phyloP scores from a whole-genome alignment of 2,888 invertebrate species.

The Amiota mariae region DNA sequence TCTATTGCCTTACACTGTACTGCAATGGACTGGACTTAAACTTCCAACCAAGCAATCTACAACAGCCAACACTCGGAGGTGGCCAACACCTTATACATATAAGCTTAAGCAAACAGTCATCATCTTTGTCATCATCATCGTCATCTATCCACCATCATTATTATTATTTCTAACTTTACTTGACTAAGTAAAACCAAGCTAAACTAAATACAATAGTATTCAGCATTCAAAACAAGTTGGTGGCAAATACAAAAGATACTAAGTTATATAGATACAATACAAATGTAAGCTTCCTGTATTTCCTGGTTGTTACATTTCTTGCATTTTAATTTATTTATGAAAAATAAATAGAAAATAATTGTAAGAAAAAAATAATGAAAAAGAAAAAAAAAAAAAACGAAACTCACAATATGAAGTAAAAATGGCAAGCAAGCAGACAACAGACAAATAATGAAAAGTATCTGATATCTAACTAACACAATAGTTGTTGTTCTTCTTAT shows the following conservation, averaged over 20 bases:
- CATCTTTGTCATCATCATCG: not conserved
- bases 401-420: not conserved
- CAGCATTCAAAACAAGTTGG: too few species aligned
- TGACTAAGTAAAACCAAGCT: too few species aligned
- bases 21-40: too few species aligned
- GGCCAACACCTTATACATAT: not conserved
- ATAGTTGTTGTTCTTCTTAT: not conserved
- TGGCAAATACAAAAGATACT: too few species aligned
- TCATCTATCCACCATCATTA: too few species aligned
- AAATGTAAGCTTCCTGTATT: conserved; percentile 4
- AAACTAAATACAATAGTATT: too few species aligned
- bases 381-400: not conserved
- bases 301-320: conserved; percentile 10
- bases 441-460: not conserved
- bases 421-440: not conserved
- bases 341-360: not conserved
- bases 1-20: too few species aligned
- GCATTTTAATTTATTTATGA: conserved; percentile 28
- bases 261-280: too few species aligned
- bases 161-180: too few species aligned
- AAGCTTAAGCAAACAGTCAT: not conserved
- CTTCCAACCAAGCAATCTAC: too few species aligned
- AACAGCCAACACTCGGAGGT: too few species aligned
- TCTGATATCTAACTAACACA: not conserved
- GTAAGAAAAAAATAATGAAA: not conserved